Percentiles rank a stretch among this genome's conserved stretches.
These are phyloP conservation scores for Valencia hispanica DNA, from an alignment of 2,797 vertebrate species.

Conservation along the genomic window DNA sequence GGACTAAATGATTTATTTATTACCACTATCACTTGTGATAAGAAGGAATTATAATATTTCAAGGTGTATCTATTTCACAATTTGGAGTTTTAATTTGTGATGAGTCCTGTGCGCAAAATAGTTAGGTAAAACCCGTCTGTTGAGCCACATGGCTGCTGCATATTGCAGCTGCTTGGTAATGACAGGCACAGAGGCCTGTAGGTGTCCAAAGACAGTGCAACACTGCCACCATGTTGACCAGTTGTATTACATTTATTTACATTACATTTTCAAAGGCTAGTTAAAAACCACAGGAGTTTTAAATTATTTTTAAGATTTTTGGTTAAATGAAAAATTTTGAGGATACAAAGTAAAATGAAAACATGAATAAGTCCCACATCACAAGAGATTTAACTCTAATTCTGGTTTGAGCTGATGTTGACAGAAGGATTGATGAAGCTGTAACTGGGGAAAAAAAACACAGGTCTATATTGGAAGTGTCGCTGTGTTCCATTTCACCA, in stretches of 20 bases:
- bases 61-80: background rate
- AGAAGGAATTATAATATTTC: slow-evolving; percentile 21
- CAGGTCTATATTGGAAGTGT: slow-evolving; percentile 12
- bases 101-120: background rate
- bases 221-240: slow-evolving; percentile 78
- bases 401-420: slow-evolving; percentile 26
- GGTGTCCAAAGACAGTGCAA: slow-evolving; percentile 69
- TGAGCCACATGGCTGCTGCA: slow-evolving; percentile 27
- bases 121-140: slow-evolving; percentile 27
- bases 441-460: slow-evolving; percentile 22
- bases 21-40: slow-evolving; percentile 55
- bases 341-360: background rate
- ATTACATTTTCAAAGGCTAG: background rate
- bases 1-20: slow-evolving; percentile 48
- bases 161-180: slow-evolving; percentile 50
- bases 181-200: slow-evolving; percentile 43
- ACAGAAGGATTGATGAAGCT: slow-evolving; percentile 12
- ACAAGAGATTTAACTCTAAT: slow-evolving; percentile 2
- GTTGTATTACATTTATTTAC: slow-evolving; percentile 50
- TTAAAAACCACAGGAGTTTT: background rate
- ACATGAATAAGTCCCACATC: background rate
- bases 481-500: slow-evolving; percentile 53
- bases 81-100: slow-evolving; percentile 11
- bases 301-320: background rate
- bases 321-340: background rate